Evolutionary conservation across 2,113 vertebrate species (phyloP), one percentile per base, ranked within the genome.

Genomic region (Petrocephalus zakoni): DNA sequence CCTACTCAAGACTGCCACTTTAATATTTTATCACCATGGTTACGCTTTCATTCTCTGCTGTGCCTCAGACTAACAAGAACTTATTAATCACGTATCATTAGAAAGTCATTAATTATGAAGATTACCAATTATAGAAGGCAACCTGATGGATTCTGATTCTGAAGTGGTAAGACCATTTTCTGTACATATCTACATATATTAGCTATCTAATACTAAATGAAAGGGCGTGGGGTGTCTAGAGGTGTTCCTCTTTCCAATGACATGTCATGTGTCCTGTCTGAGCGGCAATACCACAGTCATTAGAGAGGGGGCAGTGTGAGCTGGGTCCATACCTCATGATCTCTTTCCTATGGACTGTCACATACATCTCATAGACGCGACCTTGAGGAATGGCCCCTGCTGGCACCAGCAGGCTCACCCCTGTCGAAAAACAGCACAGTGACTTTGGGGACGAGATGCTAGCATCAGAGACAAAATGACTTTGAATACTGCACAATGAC

Each of bases 331-430:
- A 97, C 96, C 96, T 97, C 96, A 96, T 96, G 90, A 91, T 95
- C 89, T 97, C 96, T 90, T 95, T 97, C 92, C 96, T 96, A 92
- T 97, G 96, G 68, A 97, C 96, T 78, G 96, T 97, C 94, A 97
- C 93, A 89, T 97, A 97, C 96, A 97, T 97, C 92, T 97, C 96
- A 78, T 97, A 97, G 90, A 96, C 96, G 94, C 96, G 95, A 78
- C 96, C 96, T 92, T 96, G 96, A 89, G 96, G 96, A 94, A 97
- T 90, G 0, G 96, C 96, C 85, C 96, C 96, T 0, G 96, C 95
- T 52, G 96, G 96, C 91, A 97, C 96, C 95, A 97, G 94, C 94
- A 97, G 93, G 90, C 96, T 97, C 83, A 97, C 94, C 92, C 96
- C 96, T 97, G 93, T 22, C 9, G 34, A 61, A 19, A 92, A 93